Evolutionary conservation across 2,888 invertebrate genomes (phyloP).

Genomic region (Auanema freiburgensis): DNA sequence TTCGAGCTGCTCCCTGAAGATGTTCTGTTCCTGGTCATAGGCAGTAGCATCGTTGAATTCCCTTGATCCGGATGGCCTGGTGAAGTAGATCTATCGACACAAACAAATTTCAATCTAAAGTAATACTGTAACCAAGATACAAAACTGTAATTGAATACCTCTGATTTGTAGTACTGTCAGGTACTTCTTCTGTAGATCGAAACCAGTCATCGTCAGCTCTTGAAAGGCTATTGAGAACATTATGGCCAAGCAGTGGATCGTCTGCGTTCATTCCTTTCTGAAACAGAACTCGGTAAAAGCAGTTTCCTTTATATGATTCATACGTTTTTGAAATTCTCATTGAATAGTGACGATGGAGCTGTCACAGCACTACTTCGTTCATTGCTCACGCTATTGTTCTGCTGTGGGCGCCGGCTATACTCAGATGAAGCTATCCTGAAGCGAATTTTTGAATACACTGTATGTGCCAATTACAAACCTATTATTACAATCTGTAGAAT

Average conservation of each 20-base stretch:
- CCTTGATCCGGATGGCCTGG: conserved; percentile 19
- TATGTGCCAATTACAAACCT: not conserved
- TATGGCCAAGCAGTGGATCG: conserved; percentile 20
- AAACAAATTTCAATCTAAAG: not conserved
- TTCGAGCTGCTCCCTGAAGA: conserved; percentile 11
- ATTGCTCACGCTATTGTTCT: not conserved
- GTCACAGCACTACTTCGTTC: not conserved
- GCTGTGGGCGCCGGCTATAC: not conserved
- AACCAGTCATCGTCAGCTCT: conserved; percentile 18
- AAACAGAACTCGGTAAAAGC: not conserved
- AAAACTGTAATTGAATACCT: conserved; percentile 7
- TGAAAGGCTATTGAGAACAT: conserved; percentile 2
- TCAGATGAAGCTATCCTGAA: too few relatives aligned
- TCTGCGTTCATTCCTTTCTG: not conserved
- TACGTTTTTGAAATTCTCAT: not conserved
- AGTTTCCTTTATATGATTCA: not conserved
- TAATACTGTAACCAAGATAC: not conserved
- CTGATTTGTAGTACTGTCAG: conserved; percentile 31
- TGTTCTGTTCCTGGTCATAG: conserved; percentile 13
- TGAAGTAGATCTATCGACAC: conserved; percentile 27
- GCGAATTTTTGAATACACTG: not conserved
- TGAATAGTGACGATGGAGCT: not conserved
- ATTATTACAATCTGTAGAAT: not conserved
- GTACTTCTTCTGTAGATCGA: conserved; percentile 16
- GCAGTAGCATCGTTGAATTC: not conserved